Evolutionary conservation across 2,113 vertebrate species (phyloP).

Genomic region (Ciconia stormi): DNA sequence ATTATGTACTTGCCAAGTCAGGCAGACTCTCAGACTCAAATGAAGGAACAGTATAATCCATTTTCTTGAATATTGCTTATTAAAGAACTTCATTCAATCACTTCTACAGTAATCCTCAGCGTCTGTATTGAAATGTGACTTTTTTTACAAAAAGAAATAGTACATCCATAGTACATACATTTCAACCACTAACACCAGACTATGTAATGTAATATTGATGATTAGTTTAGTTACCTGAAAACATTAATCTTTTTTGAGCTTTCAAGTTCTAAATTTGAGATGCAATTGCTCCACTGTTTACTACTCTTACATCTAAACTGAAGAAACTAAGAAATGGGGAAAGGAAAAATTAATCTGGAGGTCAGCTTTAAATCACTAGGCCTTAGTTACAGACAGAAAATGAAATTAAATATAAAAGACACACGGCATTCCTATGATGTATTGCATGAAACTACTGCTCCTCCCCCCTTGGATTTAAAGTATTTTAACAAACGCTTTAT

Average conservation of each 20-base stretch:
- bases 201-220: not conserved
- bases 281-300: not conserved
- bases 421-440: not conserved
- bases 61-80: not conserved
- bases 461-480: not conserved
- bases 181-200: not conserved
- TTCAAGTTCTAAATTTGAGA: constrained; percentile 6
- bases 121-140: not conserved
- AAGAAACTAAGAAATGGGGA: not conserved
- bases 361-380: not conserved
- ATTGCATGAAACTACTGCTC: not conserved
- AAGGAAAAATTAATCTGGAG: not conserved
- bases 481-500: not conserved
- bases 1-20: not conserved
- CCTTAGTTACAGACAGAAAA: not conserved
- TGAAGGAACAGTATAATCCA: not conserved
- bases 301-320: not conserved
- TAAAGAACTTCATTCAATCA: not conserved
- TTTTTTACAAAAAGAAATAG: not conserved
- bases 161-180: not conserved
- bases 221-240: constrained; percentile 4
- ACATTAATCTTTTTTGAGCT: not conserved
- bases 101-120: not conserved
- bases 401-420: not conserved
- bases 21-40: not conserved